A percentile compares a stretch with the other conserved stretches of the same genome.
Conservation (phyloP, 1,140 invertebrate species). For the Drosophila bocki region DNA sequence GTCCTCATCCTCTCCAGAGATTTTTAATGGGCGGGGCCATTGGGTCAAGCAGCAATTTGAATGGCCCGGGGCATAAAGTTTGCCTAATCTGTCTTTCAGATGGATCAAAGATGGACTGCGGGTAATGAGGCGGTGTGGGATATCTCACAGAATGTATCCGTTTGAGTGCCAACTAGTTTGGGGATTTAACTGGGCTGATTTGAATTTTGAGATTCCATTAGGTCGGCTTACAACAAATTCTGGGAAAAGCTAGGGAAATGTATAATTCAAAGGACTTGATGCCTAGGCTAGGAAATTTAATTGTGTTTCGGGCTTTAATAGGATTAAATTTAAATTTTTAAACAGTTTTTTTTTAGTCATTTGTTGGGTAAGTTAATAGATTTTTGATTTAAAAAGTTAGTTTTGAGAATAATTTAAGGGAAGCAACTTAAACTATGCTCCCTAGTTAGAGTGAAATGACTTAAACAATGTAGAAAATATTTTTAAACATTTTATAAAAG, state of each 20-base stretch:
- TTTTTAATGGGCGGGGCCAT: conserved; percentile 49
- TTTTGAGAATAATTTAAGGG: not conserved
- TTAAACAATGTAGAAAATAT: not conserved
- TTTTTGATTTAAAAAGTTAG: not conserved
- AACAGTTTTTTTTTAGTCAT: not conserved
- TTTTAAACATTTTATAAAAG: not conserved
- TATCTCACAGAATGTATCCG: conserved; percentile 15
- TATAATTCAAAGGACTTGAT: not conserved
- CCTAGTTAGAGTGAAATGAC: not conserved
- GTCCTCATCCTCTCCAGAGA: conserved; percentile 12
- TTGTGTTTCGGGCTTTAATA: not conserved
- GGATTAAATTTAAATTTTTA: not conserved
- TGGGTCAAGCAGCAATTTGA: conserved; percentile 66
- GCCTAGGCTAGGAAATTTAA: not conserved
- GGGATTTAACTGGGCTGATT: conserved; percentile 14
- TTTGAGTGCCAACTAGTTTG: conserved; percentile 24
- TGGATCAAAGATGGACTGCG: conserved; percentile 54
- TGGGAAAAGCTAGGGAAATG: not conserved
- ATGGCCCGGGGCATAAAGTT: conserved; percentile 58
- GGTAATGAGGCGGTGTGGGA: conserved; percentile 38
- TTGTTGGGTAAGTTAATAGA: not conserved
- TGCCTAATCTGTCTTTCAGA: conserved; percentile 66
- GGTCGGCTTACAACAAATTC: not conserved
- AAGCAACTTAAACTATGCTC: not conserved
- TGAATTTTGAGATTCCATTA: conserved; percentile 24